Evolutionary conservation across 1,140 invertebrate genomes (phyloP).

Genomic region (Gonioctena quinquepunctata): DNA sequence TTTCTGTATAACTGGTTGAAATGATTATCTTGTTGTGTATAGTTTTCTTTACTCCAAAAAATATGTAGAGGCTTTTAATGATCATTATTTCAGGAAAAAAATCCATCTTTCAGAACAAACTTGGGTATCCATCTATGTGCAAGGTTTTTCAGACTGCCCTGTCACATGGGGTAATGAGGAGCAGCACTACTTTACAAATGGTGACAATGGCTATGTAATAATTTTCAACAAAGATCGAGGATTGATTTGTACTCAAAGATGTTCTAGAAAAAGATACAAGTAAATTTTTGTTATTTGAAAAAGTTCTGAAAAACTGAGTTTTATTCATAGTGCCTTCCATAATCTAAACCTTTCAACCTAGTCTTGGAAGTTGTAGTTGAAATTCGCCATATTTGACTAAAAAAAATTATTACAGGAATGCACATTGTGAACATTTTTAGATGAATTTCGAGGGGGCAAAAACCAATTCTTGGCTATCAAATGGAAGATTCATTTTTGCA

Average conservation of each 20-base stretch:
- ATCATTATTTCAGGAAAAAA: constrained; percentile 42
- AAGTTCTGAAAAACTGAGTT: too few species aligned
- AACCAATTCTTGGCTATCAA: too few species aligned
- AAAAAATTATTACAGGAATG: too few species aligned
- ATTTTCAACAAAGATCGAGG: constrained; percentile 52
- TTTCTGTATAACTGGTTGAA: too few species aligned
- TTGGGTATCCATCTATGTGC: constrained; percentile 60
- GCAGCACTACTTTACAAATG: constrained; percentile 59
- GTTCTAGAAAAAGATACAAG: constrained; percentile 46
- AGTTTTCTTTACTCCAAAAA: not conserved
- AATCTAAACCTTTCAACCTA: too few species aligned
- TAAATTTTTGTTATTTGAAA: not conserved
- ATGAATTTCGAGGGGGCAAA: too few species aligned
- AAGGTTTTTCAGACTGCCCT: constrained; percentile 62
- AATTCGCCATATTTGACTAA: too few species aligned
- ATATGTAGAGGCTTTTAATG: not conserved
- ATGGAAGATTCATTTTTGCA: too few species aligned
- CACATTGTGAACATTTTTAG: too few species aligned
- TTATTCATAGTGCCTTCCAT: too few species aligned
- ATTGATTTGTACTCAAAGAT: constrained; percentile 48
- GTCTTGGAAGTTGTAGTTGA: too few species aligned
- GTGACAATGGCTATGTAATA: constrained; percentile 60
- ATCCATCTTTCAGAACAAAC: constrained; percentile 36
- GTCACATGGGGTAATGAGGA: constrained; percentile 56
- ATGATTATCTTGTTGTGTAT: too few species aligned